Evolutionary conservation across 2,888 invertebrate species (phyloP).

Genomic region (Leptopterna dolabrata): DNA sequence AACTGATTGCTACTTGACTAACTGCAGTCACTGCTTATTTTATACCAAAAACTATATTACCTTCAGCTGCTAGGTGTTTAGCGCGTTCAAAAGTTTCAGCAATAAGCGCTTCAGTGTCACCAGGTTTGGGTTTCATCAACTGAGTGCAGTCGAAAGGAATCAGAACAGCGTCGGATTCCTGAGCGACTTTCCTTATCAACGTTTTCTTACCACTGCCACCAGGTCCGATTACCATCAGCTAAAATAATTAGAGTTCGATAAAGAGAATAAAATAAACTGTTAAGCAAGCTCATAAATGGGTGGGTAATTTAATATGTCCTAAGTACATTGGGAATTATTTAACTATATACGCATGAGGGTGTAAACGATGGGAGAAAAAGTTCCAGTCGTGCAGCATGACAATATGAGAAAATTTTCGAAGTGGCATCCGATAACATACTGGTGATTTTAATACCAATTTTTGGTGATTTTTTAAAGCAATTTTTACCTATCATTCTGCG

Average conservation of each 20-base stretch:
- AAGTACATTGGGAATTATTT: background rate
- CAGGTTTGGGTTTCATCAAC: constrained; percentile 69
- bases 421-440: too few relatives aligned
- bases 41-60: constrained; percentile 60
- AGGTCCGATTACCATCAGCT: constrained; percentile 70
- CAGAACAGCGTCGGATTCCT: constrained; percentile 68
- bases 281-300: background rate
- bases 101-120: constrained; percentile 70
- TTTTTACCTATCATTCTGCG: too few relatives aligned
- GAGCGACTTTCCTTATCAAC: constrained; percentile 69
- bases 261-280: background rate
- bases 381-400: too few relatives aligned
- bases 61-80: constrained; percentile 65
- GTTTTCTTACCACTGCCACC: constrained; percentile 73
- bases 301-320: background rate
- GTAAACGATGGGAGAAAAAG: background rate
- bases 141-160: constrained; percentile 68
- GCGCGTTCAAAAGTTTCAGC: constrained; percentile 69
- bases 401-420: too few relatives aligned
- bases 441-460: too few relatives aligned
- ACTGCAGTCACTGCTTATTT: too few relatives aligned
- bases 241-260: constrained; percentile 61
- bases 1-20: too few relatives aligned
- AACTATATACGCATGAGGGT: background rate
- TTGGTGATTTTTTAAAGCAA: too few relatives aligned